These are phyloP conservation scores for Pelvicachromis taeniatus DNA, from an alignment of 2,113 vertebrate genomes.

Conservation along the genomic window DNA sequence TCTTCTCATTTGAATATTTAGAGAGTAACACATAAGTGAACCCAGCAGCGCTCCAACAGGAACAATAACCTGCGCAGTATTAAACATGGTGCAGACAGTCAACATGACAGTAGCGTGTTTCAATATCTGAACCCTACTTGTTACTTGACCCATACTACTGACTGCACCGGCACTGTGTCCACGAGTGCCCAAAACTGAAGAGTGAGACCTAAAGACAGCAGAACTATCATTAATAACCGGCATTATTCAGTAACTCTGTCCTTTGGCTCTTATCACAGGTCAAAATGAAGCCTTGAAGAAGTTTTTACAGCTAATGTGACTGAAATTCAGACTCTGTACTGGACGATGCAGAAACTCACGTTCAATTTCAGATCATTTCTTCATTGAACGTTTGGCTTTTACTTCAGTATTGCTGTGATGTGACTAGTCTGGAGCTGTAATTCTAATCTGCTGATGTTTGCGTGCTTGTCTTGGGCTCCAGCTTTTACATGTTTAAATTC, in stretches of 20 bases:
- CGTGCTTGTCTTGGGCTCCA: neutral
- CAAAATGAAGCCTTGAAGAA: neutral
- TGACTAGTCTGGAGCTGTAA: rapidly evolving
- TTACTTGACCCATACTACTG: neutral
- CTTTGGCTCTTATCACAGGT: rapidly evolving
- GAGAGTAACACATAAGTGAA: conserved; percentile 68
- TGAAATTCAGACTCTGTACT: neutral
- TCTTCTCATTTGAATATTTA: conserved; percentile 80
- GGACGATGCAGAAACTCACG: rapidly evolving
- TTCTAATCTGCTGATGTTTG: neutral
- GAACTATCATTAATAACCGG: neutral
- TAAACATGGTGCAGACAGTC: neutral
- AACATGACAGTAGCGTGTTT: neutral
- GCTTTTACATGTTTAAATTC: neutral
- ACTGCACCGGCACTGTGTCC: neutral
- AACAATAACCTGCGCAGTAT: neutral
- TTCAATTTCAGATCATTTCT: neutral
- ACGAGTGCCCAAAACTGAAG: neutral
- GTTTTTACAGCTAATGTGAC: neutral
- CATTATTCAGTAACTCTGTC: neutral
- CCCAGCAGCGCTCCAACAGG: conserved; percentile 8
- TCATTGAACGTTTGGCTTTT: rapidly evolving
- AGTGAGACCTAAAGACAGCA: neutral
- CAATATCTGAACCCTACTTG: neutral
- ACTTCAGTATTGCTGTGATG: neutral